Base-by-base conservation (phyloP, 2,888 invertebrate species). In the Phragmatobia fuliginosa region DNA sequence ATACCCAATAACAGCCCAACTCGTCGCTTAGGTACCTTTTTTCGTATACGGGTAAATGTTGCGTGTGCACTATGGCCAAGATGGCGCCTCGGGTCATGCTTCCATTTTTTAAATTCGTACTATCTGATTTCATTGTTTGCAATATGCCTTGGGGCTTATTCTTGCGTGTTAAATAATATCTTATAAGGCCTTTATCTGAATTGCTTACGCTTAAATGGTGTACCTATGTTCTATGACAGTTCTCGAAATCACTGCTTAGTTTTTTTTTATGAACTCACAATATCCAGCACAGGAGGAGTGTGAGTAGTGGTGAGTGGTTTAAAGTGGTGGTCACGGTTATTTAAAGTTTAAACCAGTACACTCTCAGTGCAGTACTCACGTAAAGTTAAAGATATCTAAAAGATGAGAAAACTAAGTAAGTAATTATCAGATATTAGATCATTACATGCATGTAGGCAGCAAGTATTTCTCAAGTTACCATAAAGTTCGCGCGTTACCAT, bases 31-130 rank as follows among this genome's bases (percentile, higher is more conserved):
- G n/a, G n/a, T n/a, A n/a, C n/a, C n/a, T n/a, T n/a, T n/a, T n/a
- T n/a, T n/a, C n/a, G n/a, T n/a, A n/a, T n/a, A n/a, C n/a, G n/a
- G n/a, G n/a, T n/a, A n/a, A n/a, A 1, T n/a, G 86, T 92, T 84
- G 91, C 93, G 92, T 93, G 93, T 93, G 93, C 92, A 79, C 88
- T 94, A 94, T 94, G 93, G 89, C 88, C 78, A 77, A 82, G 71
- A 82, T 77, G 80, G 77, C 79, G 87, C 91, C 83, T 70, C 82
- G 68, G 88, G 92, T 90, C 72, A 74, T 83, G 89, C 89, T 91
- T 89, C 92, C 91, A 91, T 90, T 90, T 90, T 88, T 87, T 87
- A 85, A 86, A 75, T 77, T 77, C 62, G 66, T 56, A 52, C 70
- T 70, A 73, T 75, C 72, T 62, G 78, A 76, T 73, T 62, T 74